Evolutionary conservation across 37 sponge, comb jelly and placozoan genomes (phyloP), one percentile per base, ranked within the genome.

Genomic region (Petrosia ficiformis): DNA sequence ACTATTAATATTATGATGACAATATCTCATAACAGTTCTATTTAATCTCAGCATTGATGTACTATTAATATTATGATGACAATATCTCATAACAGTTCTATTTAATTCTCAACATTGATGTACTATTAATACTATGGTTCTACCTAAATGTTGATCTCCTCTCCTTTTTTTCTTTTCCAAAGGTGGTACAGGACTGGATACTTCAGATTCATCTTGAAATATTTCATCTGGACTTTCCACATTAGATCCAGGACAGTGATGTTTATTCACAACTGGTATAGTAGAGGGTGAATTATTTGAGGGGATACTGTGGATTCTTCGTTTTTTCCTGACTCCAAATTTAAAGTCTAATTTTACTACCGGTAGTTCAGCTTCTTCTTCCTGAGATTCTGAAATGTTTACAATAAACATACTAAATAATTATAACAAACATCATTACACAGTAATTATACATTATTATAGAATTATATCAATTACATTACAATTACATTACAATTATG

Each of bases 271-370:
- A 11, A 8, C n/a, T 33, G 10, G 10, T 29, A n/a, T n/a, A n/a
- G 70, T 16, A 48, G 54, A 16, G 54, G 10, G 54, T 19, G 54
- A 48, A 16, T 19, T 10, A 48, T 10, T 3, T n/a, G 22, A 68
- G 66, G 78, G 67, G 78, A 33, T 11, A 44, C 21, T n/a, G 70
- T 69, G 38, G 39, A 11, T 6, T 32, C 39, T 69, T 1, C 70
- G 69, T 25, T 44, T 41, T 64, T 72, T 80, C 21, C 48, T 35
- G 2, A 72, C 73, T 26, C 81, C 81, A 72, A 80, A 80, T 34
- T 71, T 63, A n/a, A 72, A 80, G 22, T 72, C 73, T 3, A 39
- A 16, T 38, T 40, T 69, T 48, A 48, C 54, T 48, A 19, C 16
- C 16, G 54, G n/a, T n/a, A n/a, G n/a, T n/a, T n/a, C n/a, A n/a